Conservation (phyloP, 2,888 invertebrate genomes). For the Chloroclysta siterata region DNA sequence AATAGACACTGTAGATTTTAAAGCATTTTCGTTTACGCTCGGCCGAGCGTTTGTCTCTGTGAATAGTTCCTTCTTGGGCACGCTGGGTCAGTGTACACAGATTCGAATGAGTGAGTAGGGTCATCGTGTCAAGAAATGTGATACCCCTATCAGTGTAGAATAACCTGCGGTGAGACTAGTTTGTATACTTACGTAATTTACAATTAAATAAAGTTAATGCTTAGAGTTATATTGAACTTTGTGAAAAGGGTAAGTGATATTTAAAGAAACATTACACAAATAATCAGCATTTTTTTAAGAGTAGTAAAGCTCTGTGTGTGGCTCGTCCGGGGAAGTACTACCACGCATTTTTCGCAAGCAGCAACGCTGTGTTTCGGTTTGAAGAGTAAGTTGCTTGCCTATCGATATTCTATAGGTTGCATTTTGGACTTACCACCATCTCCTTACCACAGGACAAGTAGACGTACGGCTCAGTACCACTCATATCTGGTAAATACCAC, state of each 20-base stretch:
- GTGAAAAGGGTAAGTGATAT: slow-evolving; percentile 8
- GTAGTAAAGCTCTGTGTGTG: too few relatives aligned
- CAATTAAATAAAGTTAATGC: slow-evolving; percentile 9
- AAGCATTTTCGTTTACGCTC: background rate
- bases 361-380: too few relatives aligned
- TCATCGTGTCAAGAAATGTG: slow-evolving; percentile 14
- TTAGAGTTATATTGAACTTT: slow-evolving; percentile 8
- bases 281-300: too few relatives aligned
- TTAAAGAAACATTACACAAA: background rate
- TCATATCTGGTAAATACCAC: too few relatives aligned
- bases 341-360: too few relatives aligned
- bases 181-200: background rate
- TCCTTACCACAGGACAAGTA: too few relatives aligned
- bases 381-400: too few relatives aligned
- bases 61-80: background rate
- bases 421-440: too few relatives aligned
- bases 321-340: too few relatives aligned
- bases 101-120: slow-evolving; percentile 8
- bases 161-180: background rate
- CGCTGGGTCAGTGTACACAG: background rate
- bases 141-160: slow-evolving; percentile 5
- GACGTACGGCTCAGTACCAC: too few relatives aligned
- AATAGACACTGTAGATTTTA: too few relatives aligned
- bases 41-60: background rate
- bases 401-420: too few relatives aligned